Evolutionary conservation across 2,113 vertebrate species (phyloP).

Genomic region (Sylvicapra grimmia): DNA sequence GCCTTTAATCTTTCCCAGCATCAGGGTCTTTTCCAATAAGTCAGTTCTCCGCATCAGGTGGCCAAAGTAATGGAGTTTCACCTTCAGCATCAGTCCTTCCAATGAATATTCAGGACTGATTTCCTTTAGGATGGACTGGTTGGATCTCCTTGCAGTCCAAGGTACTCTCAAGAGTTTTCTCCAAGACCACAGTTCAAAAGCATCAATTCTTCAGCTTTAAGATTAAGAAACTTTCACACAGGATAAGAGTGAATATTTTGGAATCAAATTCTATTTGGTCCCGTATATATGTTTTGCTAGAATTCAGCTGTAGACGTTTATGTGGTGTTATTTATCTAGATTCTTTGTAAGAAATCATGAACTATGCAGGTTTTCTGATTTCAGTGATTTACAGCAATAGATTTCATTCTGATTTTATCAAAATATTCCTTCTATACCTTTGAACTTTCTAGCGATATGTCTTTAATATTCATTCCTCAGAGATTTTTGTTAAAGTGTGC

Average conservation of each 20-base stretch:
- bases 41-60: rapidly evolving
- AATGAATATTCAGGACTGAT: background rate
- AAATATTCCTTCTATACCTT: background rate
- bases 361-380: background rate
- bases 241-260: background rate
- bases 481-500: constrained; percentile 34
- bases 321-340: background rate
- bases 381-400: background rate
- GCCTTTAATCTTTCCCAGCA: background rate
- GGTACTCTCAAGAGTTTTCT: background rate
- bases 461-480: background rate
- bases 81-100: background rate
- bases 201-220: background rate
- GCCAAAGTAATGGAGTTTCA: background rate
- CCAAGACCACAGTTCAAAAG: background rate
- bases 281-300: constrained; percentile 6
- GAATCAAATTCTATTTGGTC: constrained; percentile 35
- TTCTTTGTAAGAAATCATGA: background rate
- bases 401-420: background rate
- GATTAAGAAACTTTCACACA: background rate
- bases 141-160: background rate
- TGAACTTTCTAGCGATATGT: background rate
- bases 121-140: background rate
- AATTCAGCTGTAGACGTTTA: constrained; percentile 8
- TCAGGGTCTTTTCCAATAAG: background rate